These are phyloP conservation scores for Mystacides longicornis DNA, from an alignment of 2,888 invertebrate genomes.

Conservation along the genomic window DNA sequence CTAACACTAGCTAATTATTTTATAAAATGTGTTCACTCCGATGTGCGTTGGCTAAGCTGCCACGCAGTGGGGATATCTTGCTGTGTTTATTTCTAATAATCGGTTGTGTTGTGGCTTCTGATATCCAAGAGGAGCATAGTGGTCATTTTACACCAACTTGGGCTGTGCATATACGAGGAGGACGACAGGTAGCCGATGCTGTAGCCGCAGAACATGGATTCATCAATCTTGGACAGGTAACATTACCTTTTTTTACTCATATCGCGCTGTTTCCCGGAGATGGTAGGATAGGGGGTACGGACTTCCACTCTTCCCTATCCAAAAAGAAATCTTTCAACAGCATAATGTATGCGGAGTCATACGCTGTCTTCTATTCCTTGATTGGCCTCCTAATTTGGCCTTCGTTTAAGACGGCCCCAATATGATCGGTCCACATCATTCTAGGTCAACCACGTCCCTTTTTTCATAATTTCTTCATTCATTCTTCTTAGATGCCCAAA, in stretches of 20 bases:
- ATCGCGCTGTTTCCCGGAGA: too few relatives aligned
- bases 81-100: background rate
- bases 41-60: background rate
- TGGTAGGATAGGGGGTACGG: too few relatives aligned
- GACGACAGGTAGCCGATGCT: conserved; percentile 58
- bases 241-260: background rate
- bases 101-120: conserved; percentile 4
- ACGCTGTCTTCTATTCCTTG: too few relatives aligned
- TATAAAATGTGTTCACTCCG: background rate
- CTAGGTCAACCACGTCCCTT: too few relatives aligned
- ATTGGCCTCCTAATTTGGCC: too few relatives aligned
- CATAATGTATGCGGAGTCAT: too few relatives aligned
- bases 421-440: too few relatives aligned
- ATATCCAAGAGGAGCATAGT: conserved; percentile 1
- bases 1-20: background rate
- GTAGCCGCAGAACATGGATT: conserved; percentile 80
- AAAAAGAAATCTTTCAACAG: too few relatives aligned
- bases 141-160: conserved; percentile 72
- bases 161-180: conserved; percentile 75
- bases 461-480: too few relatives aligned
- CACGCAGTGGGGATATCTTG: background rate
- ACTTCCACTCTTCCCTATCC: too few relatives aligned
- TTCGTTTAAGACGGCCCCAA: too few relatives aligned
- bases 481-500: too few relatives aligned
- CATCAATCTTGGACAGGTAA: conserved; percentile 78